A percentile compares a stretch with the other conserved stretches of the same genome.
Conservation (phyloP, 1,140 invertebrate genomes). For the Euglossa dilemma region DNA sequence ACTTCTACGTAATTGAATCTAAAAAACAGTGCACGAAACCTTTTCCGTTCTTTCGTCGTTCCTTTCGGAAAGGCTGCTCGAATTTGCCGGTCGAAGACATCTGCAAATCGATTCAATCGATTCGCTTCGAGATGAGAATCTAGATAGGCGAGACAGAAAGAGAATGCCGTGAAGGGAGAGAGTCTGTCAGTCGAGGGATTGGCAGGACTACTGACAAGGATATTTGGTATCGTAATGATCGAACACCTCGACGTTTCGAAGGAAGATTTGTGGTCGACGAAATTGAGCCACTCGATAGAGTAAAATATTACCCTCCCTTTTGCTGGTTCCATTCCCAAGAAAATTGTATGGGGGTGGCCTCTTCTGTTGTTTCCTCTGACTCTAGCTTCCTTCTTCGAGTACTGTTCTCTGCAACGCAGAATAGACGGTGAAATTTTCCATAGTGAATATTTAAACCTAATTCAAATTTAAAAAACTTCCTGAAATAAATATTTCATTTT, state of each 20-base stretch:
- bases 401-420: too few species aligned
- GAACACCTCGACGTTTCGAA: background rate
- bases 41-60: slow-evolving; percentile 2
- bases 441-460: too few species aligned
- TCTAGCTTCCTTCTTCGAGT: too few species aligned
- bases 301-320: background rate
- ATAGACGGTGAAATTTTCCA: too few species aligned
- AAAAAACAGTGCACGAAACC: slow-evolving; percentile 27
- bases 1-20: slow-evolving; percentile 58
- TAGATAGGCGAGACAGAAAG: slow-evolving; percentile 49
- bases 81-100: slow-evolving; percentile 47
- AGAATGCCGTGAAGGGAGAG: background rate
- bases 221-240: slow-evolving; percentile 37
- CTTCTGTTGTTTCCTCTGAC: background rate
- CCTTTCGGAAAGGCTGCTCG: background rate
- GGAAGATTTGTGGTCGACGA: background rate
- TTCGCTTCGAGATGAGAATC: slow-evolving; percentile 36
- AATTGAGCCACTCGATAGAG: background rate
- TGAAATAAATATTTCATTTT: too few species aligned
- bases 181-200: slow-evolving; percentile 8
- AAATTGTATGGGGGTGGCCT: background rate
- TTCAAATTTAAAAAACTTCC: too few species aligned
- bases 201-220: slow-evolving; percentile 37
- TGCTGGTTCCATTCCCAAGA: too few species aligned
- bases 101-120: slow-evolving; percentile 48